Evolutionary conservation across 2,113 vertebrate species (phyloP).

Genomic region (Siphamia tubifer): DNA sequence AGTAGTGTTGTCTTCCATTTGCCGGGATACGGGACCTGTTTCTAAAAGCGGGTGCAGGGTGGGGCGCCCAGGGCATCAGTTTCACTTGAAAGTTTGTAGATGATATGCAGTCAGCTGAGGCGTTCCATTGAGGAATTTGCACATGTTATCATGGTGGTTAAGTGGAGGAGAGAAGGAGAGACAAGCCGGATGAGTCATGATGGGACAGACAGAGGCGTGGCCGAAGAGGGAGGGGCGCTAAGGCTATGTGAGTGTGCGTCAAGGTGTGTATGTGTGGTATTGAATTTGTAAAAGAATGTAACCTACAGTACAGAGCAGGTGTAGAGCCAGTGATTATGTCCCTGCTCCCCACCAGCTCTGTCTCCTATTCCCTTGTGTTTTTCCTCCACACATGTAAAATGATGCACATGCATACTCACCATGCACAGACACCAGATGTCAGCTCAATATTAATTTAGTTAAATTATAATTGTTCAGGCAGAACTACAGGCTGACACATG

Average conservation of each 20-base stretch:
- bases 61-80: conserved; percentile 27
- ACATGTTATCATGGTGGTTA: conserved; percentile 68
- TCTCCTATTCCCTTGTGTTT: background rate
- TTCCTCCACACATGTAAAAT: conserved; percentile 15
- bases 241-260: background rate
- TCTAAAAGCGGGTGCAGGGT: conserved; percentile 43
- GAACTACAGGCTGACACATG: conserved; percentile 62
- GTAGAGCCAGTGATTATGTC: conserved; percentile 35
- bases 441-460: conserved; percentile 67
- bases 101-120: conserved; percentile 43
- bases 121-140: conserved; percentile 48
- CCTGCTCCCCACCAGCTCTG: conserved; percentile 4
- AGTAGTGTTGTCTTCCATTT: conserved; percentile 9
- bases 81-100: conserved; percentile 48
- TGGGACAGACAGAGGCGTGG: conserved; percentile 48
- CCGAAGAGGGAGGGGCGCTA: background rate
- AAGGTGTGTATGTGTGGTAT: background rate
- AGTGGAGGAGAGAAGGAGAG: conserved; percentile 57
- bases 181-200: conserved; percentile 65
- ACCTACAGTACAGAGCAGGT: conserved; percentile 31
- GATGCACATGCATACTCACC: background rate
- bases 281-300: conserved; percentile 22
- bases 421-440: conserved; percentile 52
- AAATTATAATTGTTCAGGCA: conserved; percentile 73
- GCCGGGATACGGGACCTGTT: conserved; percentile 19